Base-by-base conservation (phyloP, 2,797 vertebrate species). In the Betta splendens region DNA sequence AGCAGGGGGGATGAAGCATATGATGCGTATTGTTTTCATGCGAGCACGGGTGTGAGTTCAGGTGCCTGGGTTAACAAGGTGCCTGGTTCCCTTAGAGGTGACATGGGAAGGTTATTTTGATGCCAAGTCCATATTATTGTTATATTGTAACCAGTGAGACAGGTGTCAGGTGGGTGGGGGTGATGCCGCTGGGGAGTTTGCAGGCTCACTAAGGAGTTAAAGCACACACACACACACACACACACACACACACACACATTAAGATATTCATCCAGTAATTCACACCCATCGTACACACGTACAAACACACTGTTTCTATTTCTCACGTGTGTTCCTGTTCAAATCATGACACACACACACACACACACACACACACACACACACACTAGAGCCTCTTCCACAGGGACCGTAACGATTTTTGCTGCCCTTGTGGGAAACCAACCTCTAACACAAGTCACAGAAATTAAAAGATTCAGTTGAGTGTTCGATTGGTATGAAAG, bases 21-120 rank as follows among this genome's bases (percentile, higher is more conserved):
- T 25, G 49, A 55, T 40, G 77, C 20, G 39, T 47, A 63, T 74
- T 87, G 80, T 84, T 75, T 84, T 79, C 66, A 60, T 45, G 49
- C 49, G 56, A 60, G 54, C n/a, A 16, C 1, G 59, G 71, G 81
- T 77, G 84, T 74, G 86, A 86, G 88, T 86, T 83, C 83, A 88
- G 86, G 82, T 85, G 89, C 80, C 71, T 22, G 77, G 52, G 80
- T 75, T 89, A 89, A 90, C 85, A 73, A 90, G 88, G 74, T 75
- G 81, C 71, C 73, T 66, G 55, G 31, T 72, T 75, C 65, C 69
- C 81, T 77, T 62, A 0, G 69, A 79, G 87, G 83, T 80, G 87
- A 84, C 72, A 73, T 65, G 74, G 71, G 77, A 70, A 57, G 74
- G 64, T 85, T 85, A 80, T 85, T 82, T 82, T 84, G 73, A 85